A percentile compares a stretch with the other conserved stretches of the same genome.
These are phyloP conservation scores for Oreohelix idahoensis DNA, from an alignment of 1,140 invertebrate genomes.

Conservation along the genomic window DNA sequence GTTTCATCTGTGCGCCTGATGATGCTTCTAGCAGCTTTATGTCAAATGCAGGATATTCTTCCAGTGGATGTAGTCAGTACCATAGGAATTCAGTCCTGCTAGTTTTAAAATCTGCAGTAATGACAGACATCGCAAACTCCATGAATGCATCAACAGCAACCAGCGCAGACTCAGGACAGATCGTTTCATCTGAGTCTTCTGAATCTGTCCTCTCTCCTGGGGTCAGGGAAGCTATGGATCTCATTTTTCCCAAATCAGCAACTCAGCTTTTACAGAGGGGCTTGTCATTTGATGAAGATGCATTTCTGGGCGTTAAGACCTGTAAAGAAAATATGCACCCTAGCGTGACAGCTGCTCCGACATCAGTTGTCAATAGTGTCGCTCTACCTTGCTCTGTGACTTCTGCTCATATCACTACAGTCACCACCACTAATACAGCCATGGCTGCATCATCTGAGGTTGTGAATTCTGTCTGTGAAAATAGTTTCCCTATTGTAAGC, in stretches of 20 bases:
- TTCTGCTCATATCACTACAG: not conserved
- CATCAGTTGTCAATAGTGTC: not conserved
- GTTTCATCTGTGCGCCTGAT: not conserved
- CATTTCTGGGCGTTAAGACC: not conserved
- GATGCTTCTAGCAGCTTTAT: not conserved
- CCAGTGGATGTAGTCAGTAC: not conserved
- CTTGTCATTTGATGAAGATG: not conserved
- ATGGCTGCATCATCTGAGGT: not conserved
- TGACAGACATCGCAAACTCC: not conserved
- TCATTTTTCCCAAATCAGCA: constrained; percentile 6
- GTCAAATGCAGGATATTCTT: not conserved
- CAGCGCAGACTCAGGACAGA: not conserved
- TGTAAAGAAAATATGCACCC: not conserved
- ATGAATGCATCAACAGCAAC: not conserved
- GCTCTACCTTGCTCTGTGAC: not conserved
- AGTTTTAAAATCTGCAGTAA: not conserved
- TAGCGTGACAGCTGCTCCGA: not conserved
- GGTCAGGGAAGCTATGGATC: constrained; percentile 28
- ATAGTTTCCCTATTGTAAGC: not conserved
- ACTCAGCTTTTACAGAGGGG: not conserved
- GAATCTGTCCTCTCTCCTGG: constrained; percentile 13
- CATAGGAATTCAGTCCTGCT: not conserved
- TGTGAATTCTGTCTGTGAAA: not conserved
- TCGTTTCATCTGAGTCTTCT: not conserved
- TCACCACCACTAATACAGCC: not conserved